These are phyloP conservation scores for Ischnus inquisitorius DNA, from an alignment of 2,888 invertebrate species.

Conservation along the genomic window DNA sequence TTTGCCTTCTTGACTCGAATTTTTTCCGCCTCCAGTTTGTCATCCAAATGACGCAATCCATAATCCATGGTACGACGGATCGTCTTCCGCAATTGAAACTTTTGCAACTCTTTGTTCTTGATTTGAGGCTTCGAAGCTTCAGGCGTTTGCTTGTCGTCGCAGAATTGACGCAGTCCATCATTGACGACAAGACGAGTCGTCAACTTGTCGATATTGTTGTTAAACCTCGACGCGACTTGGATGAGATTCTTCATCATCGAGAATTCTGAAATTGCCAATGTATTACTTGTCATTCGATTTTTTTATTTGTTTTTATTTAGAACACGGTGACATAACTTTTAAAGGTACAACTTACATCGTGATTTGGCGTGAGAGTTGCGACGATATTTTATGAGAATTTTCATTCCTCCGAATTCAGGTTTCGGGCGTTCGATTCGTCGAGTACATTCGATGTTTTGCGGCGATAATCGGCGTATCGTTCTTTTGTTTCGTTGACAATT, in stretches of 20 bases:
- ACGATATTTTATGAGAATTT: background rate
- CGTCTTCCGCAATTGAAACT: too few relatives aligned
- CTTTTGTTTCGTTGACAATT: background rate
- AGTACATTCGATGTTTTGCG: background rate
- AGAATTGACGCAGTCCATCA: slow-evolving; percentile 6
- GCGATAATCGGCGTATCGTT: background rate
- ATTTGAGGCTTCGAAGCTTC: too few relatives aligned
- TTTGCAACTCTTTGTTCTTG: too few relatives aligned
- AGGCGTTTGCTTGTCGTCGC: background rate
- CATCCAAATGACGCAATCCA: too few relatives aligned
- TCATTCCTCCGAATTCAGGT: background rate
- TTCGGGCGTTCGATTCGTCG: background rate
- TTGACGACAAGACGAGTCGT: background rate
- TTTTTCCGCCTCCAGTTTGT: too few relatives aligned
- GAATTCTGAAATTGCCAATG: background rate
- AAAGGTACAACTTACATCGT: background rate
- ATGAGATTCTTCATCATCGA: slow-evolving; percentile 4
- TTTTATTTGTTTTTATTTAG: background rate
- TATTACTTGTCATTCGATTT: background rate
- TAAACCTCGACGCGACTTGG: background rate
- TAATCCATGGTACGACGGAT: too few relatives aligned
- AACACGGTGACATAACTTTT: background rate
- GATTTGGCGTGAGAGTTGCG: background rate
- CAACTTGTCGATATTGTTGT: background rate
- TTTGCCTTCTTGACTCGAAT: too few relatives aligned